Percentiles rank a stretch among this genome's conserved stretches.
phyloP scores from a whole-genome alignment of 2,797 vertebrate genomes.

The Lutjanus campechanus region DNA sequence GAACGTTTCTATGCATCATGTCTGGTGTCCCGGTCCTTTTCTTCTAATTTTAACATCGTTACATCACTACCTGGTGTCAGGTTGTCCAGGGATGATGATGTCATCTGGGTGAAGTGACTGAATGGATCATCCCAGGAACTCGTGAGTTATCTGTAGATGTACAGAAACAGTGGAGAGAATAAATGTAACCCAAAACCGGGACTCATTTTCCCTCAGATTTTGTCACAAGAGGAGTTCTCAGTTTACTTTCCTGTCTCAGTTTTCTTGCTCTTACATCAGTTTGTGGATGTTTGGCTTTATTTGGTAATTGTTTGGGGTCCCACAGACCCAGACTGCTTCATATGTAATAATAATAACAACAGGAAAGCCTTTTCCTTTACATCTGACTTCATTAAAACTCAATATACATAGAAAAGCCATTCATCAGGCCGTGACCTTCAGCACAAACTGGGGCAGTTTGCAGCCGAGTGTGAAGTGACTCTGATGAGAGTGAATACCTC shows the following conservation, averaged over 20 bases:
- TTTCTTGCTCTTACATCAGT: neutral
- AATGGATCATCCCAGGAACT: conserved; percentile 8
- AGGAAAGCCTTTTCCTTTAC: too few relatives aligned
- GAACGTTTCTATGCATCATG: conserved; percentile 20
- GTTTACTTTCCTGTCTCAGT: neutral
- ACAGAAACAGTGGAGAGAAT: neutral
- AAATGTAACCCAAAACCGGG: neutral
- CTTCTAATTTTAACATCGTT: conserved; percentile 21
- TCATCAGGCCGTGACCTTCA: too few relatives aligned
- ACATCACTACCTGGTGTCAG: conserved; percentile 40
- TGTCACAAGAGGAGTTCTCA: neutral
- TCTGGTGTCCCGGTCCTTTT: neutral
- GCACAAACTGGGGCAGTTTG: too few relatives aligned
- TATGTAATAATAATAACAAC: neutral
- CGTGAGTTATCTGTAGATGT: too few relatives aligned
- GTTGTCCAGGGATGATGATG: conserved; percentile 37
- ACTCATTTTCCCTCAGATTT: neutral
- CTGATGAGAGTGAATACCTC: too few relatives aligned
- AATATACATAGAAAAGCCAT: too few relatives aligned
- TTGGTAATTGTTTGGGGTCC: neutral
- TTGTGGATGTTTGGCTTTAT: neutral
- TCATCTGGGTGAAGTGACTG: conserved; percentile 33
- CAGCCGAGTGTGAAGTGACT: too few relatives aligned
- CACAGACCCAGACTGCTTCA: neutral
- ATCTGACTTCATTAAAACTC: too few relatives aligned